Conservation (phyloP, 2,888 invertebrate species). For the Mesoligia furuncula region DNA sequence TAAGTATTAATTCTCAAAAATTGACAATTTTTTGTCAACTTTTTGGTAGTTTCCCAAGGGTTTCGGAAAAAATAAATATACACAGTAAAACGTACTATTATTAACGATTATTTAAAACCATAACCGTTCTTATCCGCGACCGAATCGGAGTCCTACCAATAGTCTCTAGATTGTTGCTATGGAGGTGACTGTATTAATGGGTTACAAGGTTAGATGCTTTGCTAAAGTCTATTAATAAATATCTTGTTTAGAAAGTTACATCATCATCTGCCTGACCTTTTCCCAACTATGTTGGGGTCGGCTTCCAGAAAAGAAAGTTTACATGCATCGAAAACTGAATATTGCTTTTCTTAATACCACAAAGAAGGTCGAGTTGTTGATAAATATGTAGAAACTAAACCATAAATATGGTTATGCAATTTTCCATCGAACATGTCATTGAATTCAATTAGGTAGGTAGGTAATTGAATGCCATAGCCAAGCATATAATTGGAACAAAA, state of each 20-base stretch:
- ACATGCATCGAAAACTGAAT: not conserved
- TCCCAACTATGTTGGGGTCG: no score
- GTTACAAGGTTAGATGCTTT: not conserved
- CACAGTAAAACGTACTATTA: not conserved
- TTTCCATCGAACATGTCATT: not conserved
- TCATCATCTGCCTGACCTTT: not conserved
- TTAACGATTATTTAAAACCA: not conserved
- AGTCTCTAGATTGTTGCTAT: not conserved
- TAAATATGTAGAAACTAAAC: not conserved
- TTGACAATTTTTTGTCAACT: no score
- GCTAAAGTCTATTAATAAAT: not conserved
- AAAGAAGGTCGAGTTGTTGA: not conserved
- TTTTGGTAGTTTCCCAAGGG: not conserved
- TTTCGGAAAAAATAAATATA: not conserved
- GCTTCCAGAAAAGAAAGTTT: not conserved
- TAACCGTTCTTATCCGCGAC: not conserved
- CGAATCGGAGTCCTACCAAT: not conserved
- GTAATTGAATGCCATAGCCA: not conserved
- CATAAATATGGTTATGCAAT: not conserved
- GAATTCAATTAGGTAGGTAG: not conserved
- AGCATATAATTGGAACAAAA: constrained; percentile 14
- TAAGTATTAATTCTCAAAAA: no score
- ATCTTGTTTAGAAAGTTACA: not conserved
- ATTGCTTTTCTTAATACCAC: not conserved
- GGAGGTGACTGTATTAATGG: not conserved